Conservation (phyloP, 1,140 invertebrate species). For the Microplitis mediator region DNA sequence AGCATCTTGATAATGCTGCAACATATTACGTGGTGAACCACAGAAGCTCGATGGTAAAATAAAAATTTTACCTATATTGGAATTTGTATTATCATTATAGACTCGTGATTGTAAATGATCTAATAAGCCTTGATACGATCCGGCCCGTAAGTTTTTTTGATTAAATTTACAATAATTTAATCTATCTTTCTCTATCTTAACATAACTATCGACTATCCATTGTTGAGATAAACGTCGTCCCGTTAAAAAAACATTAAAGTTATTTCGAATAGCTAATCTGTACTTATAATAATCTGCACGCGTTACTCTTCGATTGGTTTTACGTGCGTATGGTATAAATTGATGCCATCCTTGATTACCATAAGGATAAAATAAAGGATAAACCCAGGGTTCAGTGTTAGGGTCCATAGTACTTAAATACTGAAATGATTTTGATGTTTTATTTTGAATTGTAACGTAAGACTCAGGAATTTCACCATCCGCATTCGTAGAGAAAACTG, state of each 20-base stretch:
- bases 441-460: conserved; percentile 14
- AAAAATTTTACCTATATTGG: conserved; percentile 31
- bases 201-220: conserved; percentile 17
- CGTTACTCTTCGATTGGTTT: conserved; percentile 1
- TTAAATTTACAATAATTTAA: neutral
- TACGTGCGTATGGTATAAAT: neutral
- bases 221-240: conserved; percentile 9
- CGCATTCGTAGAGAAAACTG: conserved; percentile 17
- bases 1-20: too few species aligned
- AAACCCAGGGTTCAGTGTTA: neutral
- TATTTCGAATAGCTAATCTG: conserved; percentile 6
- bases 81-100: neutral
- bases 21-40: conserved; percentile 46
- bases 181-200: conserved; percentile 23
- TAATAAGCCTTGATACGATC: neutral
- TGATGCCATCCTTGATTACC: conserved; percentile 19
- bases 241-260: conserved; percentile 6
- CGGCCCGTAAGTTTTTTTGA: conserved; percentile 6
- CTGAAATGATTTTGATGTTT: neutral
- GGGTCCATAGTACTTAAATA: neutral
- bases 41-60: conserved; percentile 50
- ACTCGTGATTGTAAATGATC: neutral
- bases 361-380: conserved; percentile 21
- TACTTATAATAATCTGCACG: conserved; percentile 4
- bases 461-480: conserved; percentile 24